phyloP scores from a whole-genome alignment of 2,113 vertebrate species.

The Istiophorus platypterus region DNA sequence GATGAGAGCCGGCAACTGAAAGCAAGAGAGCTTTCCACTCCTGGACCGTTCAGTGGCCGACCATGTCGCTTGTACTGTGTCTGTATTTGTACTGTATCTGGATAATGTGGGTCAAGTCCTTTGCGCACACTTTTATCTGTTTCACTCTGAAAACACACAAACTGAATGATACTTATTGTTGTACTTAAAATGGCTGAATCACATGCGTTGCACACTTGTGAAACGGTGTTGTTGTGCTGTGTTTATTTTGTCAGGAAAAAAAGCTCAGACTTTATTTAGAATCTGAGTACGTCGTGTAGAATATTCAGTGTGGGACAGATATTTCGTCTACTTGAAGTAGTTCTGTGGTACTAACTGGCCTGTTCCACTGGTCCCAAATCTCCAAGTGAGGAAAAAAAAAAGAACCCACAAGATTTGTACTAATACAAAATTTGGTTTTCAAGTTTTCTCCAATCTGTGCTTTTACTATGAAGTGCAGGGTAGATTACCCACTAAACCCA shows the following conservation, averaged over 20 bases:
- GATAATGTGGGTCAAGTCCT: not conserved
- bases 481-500: not conserved
- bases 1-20: not conserved
- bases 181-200: not conserved
- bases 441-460: not conserved
- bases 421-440: not conserved
- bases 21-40: not conserved
- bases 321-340: not conserved
- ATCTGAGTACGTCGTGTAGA: not conserved
- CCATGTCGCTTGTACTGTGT: not conserved
- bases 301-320: not conserved
- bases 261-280: not conserved
- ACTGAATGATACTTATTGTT: not conserved
- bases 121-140: not conserved
- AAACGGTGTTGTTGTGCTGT: not conserved
- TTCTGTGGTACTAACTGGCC: not conserved
- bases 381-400: not conserved
- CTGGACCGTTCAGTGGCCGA: not conserved
- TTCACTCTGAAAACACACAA: conserved; percentile 7
- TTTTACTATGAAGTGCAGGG: not conserved
- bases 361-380: not conserved
- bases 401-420: not conserved
- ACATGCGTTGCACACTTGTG: not conserved
- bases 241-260: not conserved
- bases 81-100: conserved; percentile 24